Percentiles rank a stretch among this genome's conserved stretches.
Conservation (phyloP, 30 jellyfish, hydroid and myxozoan species). For the Chrysaora quinquecirrha region DNA sequence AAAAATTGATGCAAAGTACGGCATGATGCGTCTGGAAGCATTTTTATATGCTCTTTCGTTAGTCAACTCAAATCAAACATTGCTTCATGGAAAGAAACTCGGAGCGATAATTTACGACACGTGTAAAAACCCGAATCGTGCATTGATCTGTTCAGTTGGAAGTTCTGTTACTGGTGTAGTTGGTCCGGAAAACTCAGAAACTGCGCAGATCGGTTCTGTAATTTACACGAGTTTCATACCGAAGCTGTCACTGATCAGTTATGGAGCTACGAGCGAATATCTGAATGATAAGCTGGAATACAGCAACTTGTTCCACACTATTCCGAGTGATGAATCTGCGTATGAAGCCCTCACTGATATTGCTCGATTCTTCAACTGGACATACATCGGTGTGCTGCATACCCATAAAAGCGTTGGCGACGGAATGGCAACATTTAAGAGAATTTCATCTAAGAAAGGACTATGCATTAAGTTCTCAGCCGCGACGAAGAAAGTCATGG, state of each 20-base stretch:
- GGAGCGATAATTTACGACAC: constrained; percentile 48
- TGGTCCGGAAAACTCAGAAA: constrained; percentile 50
- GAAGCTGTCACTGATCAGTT: constrained; percentile 29
- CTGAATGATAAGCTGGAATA: constrained; percentile 51
- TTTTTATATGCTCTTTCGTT: constrained; percentile 46
- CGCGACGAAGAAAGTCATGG: constrained; percentile 12
- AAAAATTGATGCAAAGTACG: constrained; percentile 35
- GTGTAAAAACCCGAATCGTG: constrained; percentile 37
- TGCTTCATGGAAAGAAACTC: constrained; percentile 9
- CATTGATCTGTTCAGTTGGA: constrained; percentile 23
- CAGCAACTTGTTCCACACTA: constrained; percentile 64
- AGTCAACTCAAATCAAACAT: neutral
- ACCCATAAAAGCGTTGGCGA: constrained; percentile 50
- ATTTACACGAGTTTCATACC: constrained; percentile 31
- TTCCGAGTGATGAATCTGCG: constrained; percentile 50
- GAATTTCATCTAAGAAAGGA: constrained; percentile 19
- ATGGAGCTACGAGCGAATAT: constrained; percentile 59
- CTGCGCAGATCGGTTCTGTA: constrained; percentile 36
- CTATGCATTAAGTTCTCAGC: constrained; percentile 47
- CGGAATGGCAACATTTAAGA: constrained; percentile 34
- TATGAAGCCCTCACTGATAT: constrained; percentile 42
- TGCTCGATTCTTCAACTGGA: constrained; percentile 74
- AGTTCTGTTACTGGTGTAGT: constrained; percentile 4
- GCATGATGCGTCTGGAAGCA: constrained; percentile 64
- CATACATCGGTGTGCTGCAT: constrained; percentile 61